These are phyloP conservation scores for Lucinisca nassula DNA, from an alignment of 2,888 invertebrate genomes.

Conservation along the genomic window DNA sequence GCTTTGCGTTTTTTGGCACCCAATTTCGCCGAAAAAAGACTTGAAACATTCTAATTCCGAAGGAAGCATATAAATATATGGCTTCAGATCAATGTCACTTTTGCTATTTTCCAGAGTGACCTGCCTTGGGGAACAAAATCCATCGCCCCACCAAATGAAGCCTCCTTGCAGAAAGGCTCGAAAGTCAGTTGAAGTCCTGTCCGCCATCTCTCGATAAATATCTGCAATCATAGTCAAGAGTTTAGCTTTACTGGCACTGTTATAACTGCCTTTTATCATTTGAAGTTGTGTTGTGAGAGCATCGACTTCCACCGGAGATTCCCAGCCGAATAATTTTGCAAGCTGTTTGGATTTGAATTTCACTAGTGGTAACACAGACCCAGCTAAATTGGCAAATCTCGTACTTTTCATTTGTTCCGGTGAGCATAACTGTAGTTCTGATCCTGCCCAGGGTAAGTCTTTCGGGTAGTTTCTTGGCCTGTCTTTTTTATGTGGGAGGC, in stretches of 20 bases:
- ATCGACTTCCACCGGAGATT: background rate
- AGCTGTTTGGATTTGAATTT: background rate
- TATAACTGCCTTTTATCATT: background rate
- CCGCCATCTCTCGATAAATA: background rate
- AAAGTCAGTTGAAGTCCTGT: background rate
- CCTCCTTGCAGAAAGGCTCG: background rate
- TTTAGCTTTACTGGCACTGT: background rate
- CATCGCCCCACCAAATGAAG: constrained; percentile 28
- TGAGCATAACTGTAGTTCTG: background rate
- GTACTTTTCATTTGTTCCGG: background rate
- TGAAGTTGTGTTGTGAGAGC: background rate
- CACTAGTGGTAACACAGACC: background rate
- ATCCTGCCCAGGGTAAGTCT: background rate
- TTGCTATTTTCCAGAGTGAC: background rate
- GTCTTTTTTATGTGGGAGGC: background rate
- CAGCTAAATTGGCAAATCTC: background rate
- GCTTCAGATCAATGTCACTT: constrained; percentile 36
- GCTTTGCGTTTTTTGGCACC: constrained; percentile 17
- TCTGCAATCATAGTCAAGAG: background rate
- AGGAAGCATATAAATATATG: constrained; percentile 47
- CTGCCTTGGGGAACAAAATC: constrained; percentile 23
- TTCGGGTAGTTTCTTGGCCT: background rate
- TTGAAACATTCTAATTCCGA: constrained; percentile 14
- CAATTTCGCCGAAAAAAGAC: constrained; percentile 23
- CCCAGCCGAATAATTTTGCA: background rate